Conservation (phyloP, 1,140 invertebrate genomes). For the Hermatobates lingyangjiaoensis region DNA sequence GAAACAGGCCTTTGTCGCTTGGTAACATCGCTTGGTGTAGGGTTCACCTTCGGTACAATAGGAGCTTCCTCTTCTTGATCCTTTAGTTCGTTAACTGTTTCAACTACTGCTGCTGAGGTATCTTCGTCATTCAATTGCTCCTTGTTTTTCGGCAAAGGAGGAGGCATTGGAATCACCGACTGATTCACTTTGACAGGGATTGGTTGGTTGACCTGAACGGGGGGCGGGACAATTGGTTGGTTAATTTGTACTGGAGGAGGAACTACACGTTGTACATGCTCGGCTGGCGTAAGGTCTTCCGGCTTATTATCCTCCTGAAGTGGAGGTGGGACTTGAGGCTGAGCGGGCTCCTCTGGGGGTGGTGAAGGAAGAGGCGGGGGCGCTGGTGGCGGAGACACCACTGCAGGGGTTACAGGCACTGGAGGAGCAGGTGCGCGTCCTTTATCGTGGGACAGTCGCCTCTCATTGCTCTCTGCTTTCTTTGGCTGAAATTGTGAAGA, state of each 20-base stretch:
- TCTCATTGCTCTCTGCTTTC: conserved; percentile 15
- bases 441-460: conserved; percentile 31
- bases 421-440: conserved; percentile 47
- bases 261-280: not conserved
- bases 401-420: conserved; percentile 16
- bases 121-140: no score
- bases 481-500: conserved; percentile 1
- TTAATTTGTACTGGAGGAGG: not conserved
- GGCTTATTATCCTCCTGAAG: not conserved
- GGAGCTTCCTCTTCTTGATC: no score
- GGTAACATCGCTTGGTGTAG: not conserved
- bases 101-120: no score
- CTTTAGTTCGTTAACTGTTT: no score
- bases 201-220: no score
- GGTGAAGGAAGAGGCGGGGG: not conserved
- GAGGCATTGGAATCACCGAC: no score
- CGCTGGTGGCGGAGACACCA: not conserved
- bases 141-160: not conserved
- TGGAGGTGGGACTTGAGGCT: not conserved
- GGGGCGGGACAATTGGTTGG: not conserved
- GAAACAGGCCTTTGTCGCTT: conserved; percentile 10
- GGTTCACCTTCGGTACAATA: no score
- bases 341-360: not conserved
- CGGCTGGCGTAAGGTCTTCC: not conserved
- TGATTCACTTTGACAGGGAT: no score